A percentile compares a stretch with the other conserved stretches of the same genome.
Evolutionary conservation across 2,797 vertebrate genomes (phyloP).

Genomic region (Mormyrops attenuatus): DNA sequence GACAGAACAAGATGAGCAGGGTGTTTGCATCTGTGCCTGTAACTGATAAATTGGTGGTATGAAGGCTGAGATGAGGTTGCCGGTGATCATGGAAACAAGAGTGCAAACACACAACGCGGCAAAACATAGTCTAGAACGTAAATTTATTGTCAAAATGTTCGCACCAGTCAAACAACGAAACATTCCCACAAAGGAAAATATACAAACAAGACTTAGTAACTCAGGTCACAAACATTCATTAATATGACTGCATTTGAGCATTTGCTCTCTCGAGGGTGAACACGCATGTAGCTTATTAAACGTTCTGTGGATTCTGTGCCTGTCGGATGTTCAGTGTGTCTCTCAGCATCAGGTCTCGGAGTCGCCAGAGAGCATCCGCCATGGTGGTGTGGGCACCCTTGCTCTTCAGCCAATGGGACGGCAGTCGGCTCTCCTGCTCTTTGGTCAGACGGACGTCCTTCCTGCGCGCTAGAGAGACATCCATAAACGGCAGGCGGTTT

Average conservation of each 20-base stretch:
- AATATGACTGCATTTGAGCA: constrained; percentile 29
- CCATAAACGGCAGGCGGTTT: background rate
- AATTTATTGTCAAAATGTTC: constrained; percentile 21
- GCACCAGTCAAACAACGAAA: constrained; percentile 40
- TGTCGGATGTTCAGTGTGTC: constrained; percentile 94
- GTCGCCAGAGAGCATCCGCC: constrained; percentile 94
- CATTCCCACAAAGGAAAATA: constrained; percentile 42
- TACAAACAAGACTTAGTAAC: constrained; percentile 36
- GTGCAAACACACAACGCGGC: background rate
- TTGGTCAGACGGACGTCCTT: constrained; percentile 90
- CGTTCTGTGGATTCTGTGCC: constrained; percentile 79
- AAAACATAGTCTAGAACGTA: background rate
- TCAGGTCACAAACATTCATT: constrained; percentile 36
- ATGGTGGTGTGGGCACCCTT: constrained; percentile 97
- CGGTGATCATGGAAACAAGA: background rate
- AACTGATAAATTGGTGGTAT: background rate
- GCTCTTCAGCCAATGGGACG: constrained; percentile 95
- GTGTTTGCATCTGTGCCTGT: background rate
- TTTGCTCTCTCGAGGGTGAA: background rate
- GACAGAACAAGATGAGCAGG: background rate
- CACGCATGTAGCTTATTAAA: constrained; percentile 41
- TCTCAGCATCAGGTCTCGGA: constrained; percentile 93
- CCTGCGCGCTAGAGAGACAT: constrained; percentile 67
- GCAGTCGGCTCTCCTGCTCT: constrained; percentile 94
- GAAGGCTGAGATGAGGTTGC: background rate